Evolutionary conservation across 2,797 vertebrate genomes (phyloP).

Genomic region (Micromesistius poutassou): DNA sequence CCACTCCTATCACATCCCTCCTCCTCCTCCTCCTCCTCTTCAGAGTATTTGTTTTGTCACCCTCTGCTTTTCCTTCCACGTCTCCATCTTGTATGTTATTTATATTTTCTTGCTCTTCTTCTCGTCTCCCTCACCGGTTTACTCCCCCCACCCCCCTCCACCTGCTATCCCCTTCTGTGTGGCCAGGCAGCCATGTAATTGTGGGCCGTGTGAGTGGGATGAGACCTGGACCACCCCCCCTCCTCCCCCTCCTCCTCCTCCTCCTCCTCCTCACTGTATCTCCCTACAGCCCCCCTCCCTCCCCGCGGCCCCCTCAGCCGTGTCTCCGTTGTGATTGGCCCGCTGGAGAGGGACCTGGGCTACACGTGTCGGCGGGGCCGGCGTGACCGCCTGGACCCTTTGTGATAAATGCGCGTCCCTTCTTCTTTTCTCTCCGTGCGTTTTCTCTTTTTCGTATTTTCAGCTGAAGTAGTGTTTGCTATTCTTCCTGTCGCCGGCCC

Average conservation of each 20-base stretch:
- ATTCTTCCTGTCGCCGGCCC: slow-evolving; percentile 48
- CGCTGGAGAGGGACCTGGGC: slow-evolving; percentile 44
- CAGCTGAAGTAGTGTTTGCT: slow-evolving; percentile 56
- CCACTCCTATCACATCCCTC: no score
- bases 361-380: slow-evolving; percentile 62
- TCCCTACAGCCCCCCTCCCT: slow-evolving; percentile 41
- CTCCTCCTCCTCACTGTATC: slow-evolving; percentile 40
- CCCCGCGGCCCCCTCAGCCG: slow-evolving; percentile 47
- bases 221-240: slow-evolving; percentile 32
- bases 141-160: slow-evolving; percentile 58
- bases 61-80: slow-evolving; percentile 53
- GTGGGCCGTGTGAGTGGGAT: slow-evolving; percentile 48
- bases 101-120: slow-evolving; percentile 33
- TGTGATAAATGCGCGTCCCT: slow-evolving; percentile 68
- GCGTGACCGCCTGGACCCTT: slow-evolving; percentile 63
- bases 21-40: slow-evolving; percentile 32
- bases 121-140: slow-evolving; percentile 22
- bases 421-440: not conserved
- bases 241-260: not conserved
- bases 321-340: slow-evolving; percentile 51
- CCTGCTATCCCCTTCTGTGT: slow-evolving; percentile 63
- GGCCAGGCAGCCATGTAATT: slow-evolving; percentile 67
- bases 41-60: slow-evolving; percentile 54
- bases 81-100: slow-evolving; percentile 45
- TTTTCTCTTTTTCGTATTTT: slow-evolving; percentile 34